A percentile compares a stretch with the other conserved stretches of the same genome.
Conservation (phyloP, 2,113 vertebrate species). For the Hipposideros armiger region DNA sequence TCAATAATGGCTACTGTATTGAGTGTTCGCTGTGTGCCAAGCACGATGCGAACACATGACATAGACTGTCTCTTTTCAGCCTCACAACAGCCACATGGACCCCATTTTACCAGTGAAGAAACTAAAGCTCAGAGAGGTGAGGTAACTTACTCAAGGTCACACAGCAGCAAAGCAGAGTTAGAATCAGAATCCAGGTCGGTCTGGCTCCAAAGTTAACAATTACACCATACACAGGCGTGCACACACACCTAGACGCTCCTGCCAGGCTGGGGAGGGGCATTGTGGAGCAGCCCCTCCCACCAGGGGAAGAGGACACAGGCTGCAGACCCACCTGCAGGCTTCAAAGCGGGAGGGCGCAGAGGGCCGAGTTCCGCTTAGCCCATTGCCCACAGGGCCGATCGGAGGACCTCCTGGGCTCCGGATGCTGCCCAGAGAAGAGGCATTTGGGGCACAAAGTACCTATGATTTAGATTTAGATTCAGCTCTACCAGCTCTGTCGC, state of each 20-base stretch:
- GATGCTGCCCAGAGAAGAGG: background rate
- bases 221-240: background rate
- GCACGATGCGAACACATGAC: fast-evolving
- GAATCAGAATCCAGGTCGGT: background rate
- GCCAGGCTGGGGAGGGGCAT: background rate
- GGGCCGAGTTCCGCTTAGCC: background rate
- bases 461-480: background rate
- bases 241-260: background rate
- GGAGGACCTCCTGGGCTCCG: background rate
- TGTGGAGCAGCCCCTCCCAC: background rate
- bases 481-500: background rate
- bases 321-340: background rate
- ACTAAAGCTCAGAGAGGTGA: background rate
- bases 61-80: background rate
- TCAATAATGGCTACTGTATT: fast-evolving
- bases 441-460: background rate
- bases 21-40: no score
- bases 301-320: background rate
- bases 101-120: slow-evolving; percentile 2
- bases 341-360: background rate
- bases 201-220: background rate
- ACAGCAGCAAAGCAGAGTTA: background rate
- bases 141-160: background rate
- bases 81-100: background rate
- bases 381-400: background rate